Base-by-base conservation (phyloP, 2,113 vertebrate genomes). In the Ploceus nigricollis region DNA sequence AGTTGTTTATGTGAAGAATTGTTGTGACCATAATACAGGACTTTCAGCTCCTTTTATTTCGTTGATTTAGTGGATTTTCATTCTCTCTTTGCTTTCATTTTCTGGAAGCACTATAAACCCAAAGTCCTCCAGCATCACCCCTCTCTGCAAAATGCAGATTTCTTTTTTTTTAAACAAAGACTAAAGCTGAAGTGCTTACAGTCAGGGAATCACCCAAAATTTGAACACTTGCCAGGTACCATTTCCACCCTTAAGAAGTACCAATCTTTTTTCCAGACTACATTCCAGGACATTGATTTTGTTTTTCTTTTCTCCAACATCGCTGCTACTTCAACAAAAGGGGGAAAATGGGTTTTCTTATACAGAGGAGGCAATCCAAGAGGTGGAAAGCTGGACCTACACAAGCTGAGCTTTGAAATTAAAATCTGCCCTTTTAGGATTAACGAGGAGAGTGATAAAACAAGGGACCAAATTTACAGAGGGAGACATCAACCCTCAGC, bases 11-110 rank as follows among this genome's bases (percentile, higher is more conserved):
- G 51, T 65, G 87, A 82, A 60, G 58, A 82, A 69, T 42, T 58
- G 84, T 69, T 93, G 61, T 69, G 65, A 69, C 50, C 63, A 58
- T 63, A 68, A 82, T 15, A 37, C 1, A 77, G 42, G 50, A 73
- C 45, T 91, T 89, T 33, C 51, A 85, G 35, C 19, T 90, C 33
- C 47, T 94, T 84, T 95, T 94, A 86, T 92, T 92, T 86, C n/a
- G 11, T 79, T 79, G 57, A 82, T 85, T 65, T 69, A 77, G 39
- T 69, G 30, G 63, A 42, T 60, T 80, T 76, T 83, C 50, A 28
- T 82, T 82, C 50, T 71, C 21, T 64, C 35, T 87, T 81, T 86
- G 21, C 60, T 64, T 54, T 70, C 35, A 19, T 89, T 84, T 88
- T 66, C 80, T 75, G 64, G 18, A 82, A 54, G 22, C 19, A 6